Evolutionary conservation across 2,888 invertebrate species (phyloP).

Genomic region (Lepas anatifera): DNA sequence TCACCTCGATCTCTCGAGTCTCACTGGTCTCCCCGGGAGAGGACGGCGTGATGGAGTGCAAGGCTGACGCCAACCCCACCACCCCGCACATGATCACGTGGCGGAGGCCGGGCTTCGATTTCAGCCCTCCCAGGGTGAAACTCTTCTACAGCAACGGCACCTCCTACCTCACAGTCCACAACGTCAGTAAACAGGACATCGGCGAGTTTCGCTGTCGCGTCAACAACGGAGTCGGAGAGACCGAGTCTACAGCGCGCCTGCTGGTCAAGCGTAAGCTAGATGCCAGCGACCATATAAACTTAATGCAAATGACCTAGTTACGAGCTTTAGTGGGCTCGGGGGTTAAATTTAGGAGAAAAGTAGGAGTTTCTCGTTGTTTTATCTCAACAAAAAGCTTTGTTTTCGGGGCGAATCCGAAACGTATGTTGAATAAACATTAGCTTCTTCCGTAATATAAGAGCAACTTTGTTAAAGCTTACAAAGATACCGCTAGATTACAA

Average conservation of each 20-base stretch:
- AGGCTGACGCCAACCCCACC: conserved; percentile 73
- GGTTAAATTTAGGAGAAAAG: too few species aligned
- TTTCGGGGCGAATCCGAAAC: too few species aligned
- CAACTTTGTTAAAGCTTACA: too few species aligned
- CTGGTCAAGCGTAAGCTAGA: neutral
- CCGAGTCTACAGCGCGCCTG: conserved; percentile 4
- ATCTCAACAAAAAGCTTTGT: too few species aligned
- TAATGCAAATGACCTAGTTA: too few species aligned
- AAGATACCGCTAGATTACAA: too few species aligned
- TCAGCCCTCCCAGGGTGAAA: conserved; percentile 15
- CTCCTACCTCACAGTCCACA: conserved; percentile 48
- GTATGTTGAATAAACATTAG: too few species aligned
- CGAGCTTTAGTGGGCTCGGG: too few species aligned
- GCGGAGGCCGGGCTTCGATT: conserved; percentile 57
- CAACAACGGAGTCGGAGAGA: conserved; percentile 69
- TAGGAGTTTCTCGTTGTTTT: too few species aligned
- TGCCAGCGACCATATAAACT: too few species aligned
- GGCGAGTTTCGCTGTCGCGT: conserved; percentile 78
- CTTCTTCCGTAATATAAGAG: too few species aligned
- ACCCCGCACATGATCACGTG: conserved; percentile 70
- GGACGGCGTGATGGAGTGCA: conserved; percentile 41
- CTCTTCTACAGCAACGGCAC: neutral
- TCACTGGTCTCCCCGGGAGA: conserved; percentile 21
- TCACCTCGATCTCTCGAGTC: conserved; percentile 19
- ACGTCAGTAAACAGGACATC: conserved; percentile 69